Evolutionary conservation across 2,888 invertebrate genomes (phyloP), one percentile per base, ranked within the genome.

Genomic region (Microctonus aethiopoides): DNA sequence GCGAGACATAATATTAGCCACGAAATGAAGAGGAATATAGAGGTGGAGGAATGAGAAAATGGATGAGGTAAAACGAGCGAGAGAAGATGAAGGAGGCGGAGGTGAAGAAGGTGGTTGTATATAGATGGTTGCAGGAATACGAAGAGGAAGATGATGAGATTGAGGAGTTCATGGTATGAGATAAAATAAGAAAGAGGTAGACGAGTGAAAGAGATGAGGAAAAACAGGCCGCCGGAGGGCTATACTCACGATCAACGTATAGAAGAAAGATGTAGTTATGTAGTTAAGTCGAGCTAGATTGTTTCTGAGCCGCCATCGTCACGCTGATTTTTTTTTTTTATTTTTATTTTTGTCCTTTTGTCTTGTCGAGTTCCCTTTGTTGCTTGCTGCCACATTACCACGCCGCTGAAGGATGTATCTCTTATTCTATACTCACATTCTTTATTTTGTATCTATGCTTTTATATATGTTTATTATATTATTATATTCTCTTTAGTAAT

Each of bases 201-300:
- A 69, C 71, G 74, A 73, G 73, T 65, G 52, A 32, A 63, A 66
- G 51, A 72, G 69, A 63, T 51, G 39, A 24, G 34, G 64, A 66
- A 66, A 68, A 74, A 72, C 73, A 70, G 63, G 34, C 52, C 34
- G 32, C 51, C 52, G 54, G 26, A 54, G 61, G 29, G 11, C 51
- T 64, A 39, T 59, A 41, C 74, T 75, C 75, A 75, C 69, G 76
- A 79, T 72, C 76, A 79, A 81, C 80, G 79, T 78, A 80, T n/a
- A n/a, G 80, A 83, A 81, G 83, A 83, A 84, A 84, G 84, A 84
- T 82, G 81, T 83, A 83, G 82, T 82, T 83, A 82, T 79, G 83
- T 82, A 81, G 84, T 83, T 83, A 81, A 79, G 79, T 78, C 79
- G 75, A 79, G 80, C 80, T 82, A 81, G 82, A 82, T 80, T 78